Evolutionary conservation across 2,797 vertebrate species (phyloP), one percentile per base, ranked within the genome.

Genomic region (Todus mexicanus): DNA sequence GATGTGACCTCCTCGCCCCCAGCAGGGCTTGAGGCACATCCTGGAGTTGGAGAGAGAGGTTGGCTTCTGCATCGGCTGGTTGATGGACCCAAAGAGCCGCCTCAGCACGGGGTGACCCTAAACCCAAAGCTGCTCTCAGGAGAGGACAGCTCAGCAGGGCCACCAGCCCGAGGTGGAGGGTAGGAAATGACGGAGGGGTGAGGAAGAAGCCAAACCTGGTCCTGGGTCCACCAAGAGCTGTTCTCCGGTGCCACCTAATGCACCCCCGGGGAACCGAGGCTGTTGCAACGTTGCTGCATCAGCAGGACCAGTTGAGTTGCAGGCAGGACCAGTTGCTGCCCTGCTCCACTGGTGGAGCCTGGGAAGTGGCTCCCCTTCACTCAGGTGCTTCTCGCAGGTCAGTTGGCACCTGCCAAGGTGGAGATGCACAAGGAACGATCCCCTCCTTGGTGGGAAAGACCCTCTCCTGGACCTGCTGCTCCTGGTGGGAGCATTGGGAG

Each of bases 111-210:
- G 54, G 59, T 64, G 92, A 79, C 63, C 15, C 53, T 53, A 29
- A 53, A 53, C 10, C 60, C 12, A 60, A 31, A 25, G 18, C 18
- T 31, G n/a, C 10, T 19, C 12, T 35, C 8, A 2, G 33, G 29
- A 43, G 4, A 45, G 27, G 33, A 42, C 29, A 13, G 18, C 12
- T 50, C 94, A 89, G 25, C 11, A 4, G 75, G 65, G 75, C 53
- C 80, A 80, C 27, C 80, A 53, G 31, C 56, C 12, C 9, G 2
- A 50, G 63, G 69, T 0, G 3, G 57, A 56, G 31, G 21, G 11
- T 26, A 66, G 94, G 91, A 93, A 75, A 65, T 94, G 93, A 79
- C 86, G 10, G 72, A 90, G 20, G 60, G 56, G 19, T 94, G 91
- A 94, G 79, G 29, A 77, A 82, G 86, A 79, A 82, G 75, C 89